Conservation (phyloP, 2,888 invertebrate species). For the Drosophila robusta region DNA sequence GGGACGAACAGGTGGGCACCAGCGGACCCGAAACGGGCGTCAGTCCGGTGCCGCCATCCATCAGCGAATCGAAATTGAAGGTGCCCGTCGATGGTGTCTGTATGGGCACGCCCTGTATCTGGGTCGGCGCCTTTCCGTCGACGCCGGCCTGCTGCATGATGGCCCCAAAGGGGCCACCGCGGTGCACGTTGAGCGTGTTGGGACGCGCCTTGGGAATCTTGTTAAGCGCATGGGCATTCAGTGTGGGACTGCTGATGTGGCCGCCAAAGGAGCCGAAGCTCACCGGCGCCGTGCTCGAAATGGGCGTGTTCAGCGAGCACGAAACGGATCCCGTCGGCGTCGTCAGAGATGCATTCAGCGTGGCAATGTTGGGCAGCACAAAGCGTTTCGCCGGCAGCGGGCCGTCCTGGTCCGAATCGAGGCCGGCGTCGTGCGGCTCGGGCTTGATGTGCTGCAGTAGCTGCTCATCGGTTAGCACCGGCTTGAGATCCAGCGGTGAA, state of each 20-base stretch:
- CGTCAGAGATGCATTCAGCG: conserved; percentile 78
- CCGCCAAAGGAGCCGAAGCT: conserved; percentile 57
- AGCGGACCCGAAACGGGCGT: conserved; percentile 93
- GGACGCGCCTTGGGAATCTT: conserved; percentile 87
- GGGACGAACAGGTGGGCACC: conserved; percentile 89
- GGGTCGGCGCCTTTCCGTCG: conserved; percentile 85
- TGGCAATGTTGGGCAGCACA: conserved; percentile 83
- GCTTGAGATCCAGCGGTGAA: conserved; percentile 84
- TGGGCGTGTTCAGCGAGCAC: conserved; percentile 84
- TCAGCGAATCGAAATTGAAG: conserved; percentile 96
- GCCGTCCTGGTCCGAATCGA: conserved; percentile 82
- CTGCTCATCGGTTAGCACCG: conserved; percentile 71
- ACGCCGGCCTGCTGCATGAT: conserved; percentile 82
- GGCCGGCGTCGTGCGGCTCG: conserved; percentile 76
- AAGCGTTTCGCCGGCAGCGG: conserved; percentile 83
- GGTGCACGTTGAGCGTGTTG: conserved; percentile 89
- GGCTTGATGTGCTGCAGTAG: conserved; percentile 77
- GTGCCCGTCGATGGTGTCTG: conserved; percentile 94
- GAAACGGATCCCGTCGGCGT: conserved; percentile 81
- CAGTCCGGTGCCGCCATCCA: conserved; percentile 96
- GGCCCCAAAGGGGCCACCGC: conserved; percentile 84
- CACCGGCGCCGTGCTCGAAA: conserved; percentile 77
- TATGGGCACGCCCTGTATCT: conserved; percentile 92
- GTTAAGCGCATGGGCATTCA: conserved; percentile 57
- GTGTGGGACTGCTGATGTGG: conserved; percentile 65